phyloP scores from a whole-genome alignment of 2,797 vertebrate species.

The Platyrinchus mystaceus region DNA sequence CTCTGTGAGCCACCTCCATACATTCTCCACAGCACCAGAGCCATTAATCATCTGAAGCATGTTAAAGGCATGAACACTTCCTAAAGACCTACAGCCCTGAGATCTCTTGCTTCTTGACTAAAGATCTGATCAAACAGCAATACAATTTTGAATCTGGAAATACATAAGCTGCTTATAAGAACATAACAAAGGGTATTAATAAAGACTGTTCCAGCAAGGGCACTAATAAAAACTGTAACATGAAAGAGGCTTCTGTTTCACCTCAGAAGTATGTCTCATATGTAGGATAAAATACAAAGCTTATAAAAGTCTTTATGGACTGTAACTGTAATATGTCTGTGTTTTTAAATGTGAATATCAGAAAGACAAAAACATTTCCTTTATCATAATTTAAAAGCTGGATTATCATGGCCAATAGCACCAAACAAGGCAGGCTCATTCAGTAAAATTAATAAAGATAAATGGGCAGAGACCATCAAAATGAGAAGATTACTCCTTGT shows the following conservation, averaged over 20 bases:
- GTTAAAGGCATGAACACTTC: background rate
- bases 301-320: background rate
- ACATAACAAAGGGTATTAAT: background rate
- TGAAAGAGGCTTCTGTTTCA: background rate
- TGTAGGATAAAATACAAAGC: background rate
- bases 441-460: slow-evolving; percentile 4
- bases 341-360: background rate
- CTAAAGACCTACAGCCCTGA: background rate
- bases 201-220: background rate
- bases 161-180: background rate
- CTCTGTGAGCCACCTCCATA: background rate
- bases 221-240: background rate
- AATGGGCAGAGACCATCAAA: background rate
- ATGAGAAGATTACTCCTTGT: background rate
- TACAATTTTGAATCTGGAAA: background rate
- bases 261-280: background rate
- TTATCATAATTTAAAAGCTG: background rate
- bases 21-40: background rate
- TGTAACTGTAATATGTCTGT: background rate
- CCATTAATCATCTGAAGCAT: background rate
- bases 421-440: background rate
- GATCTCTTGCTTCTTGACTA: background rate
- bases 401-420: background rate
- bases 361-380: background rate
- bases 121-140: background rate